Evolutionary conservation across 2,113 vertebrate species (phyloP), one percentile per base, ranked within the genome.

Genomic region (Hemibates koningsi): DNA sequence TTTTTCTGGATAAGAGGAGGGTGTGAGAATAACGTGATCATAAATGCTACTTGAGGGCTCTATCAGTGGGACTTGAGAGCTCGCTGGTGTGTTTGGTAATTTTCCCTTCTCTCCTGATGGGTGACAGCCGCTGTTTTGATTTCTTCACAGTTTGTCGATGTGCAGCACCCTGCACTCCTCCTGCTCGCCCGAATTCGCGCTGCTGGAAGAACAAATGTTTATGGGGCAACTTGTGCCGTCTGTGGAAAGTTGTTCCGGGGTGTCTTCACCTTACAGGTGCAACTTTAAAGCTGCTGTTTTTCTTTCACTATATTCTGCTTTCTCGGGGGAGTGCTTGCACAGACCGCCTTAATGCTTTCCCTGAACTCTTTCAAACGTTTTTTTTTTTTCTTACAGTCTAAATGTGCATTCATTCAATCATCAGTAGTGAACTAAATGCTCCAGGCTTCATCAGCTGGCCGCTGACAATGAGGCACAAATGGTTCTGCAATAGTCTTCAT

Each of bases 171-270:
- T 24, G 63, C 82, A 48, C 45, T 73, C 83, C 90, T 86, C 81
- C 71, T 50, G 71, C 6, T 79, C 80, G 36, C 29, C 73, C 24
- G 52, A 53, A 84, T 89, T 73, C 76, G 73, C 34, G 45, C 87
- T 88, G 87, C 71, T 89, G 93, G 91, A 85, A 57, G 76, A 88
- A 81, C 84, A 84, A 84, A 90, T 10, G 87, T 81, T 87, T 56
- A n/a, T 71, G 56, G 83, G 76, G 83, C 90, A 94, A 94, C 91
- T 93, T 92, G 81, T 57, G 66, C 81, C 83, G 84, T 85, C 57
- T 90, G 73, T 83, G 87, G 84, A 89, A 94, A 95, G 88, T 94
- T 95, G 80, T 54, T 52, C 85, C 32, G 6, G 66, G 89, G 87
- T 83, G 57, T 43, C 4, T 56, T 45, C 80, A 19, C 54, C 68